Percentiles rank a stretch among this genome's conserved stretches.
Conservation (phyloP, 2,113 vertebrate genomes). For the Phoxinus phoxinus region DNA sequence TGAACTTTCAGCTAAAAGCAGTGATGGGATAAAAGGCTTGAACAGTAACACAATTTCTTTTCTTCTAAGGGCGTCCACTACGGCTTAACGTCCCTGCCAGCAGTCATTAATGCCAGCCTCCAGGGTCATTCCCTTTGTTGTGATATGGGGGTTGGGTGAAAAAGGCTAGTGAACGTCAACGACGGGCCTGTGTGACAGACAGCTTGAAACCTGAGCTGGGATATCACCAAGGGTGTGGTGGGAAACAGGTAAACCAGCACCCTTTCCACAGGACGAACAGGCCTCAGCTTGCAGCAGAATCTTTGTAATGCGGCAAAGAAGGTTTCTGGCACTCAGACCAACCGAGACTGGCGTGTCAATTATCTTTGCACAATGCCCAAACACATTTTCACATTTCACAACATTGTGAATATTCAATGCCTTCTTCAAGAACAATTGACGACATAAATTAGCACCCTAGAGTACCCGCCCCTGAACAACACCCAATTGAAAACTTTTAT, state of each 20-base stretch:
- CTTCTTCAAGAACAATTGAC: not conserved
- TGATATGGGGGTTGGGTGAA: conserved; percentile 49
- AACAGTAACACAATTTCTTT: conserved; percentile 52
- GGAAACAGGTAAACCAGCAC: conserved; percentile 56
- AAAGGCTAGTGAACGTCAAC: conserved; percentile 48
- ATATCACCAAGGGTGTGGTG: conserved; percentile 61
- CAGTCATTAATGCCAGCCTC: conserved; percentile 56
- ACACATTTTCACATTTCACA: not conserved
- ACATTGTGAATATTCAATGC: not conserved
- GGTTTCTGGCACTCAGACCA: conserved; percentile 41
- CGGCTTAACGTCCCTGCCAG: conserved; percentile 55
- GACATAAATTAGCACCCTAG: not conserved
- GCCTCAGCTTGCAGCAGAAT: conserved; percentile 58
- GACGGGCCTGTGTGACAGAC: conserved; percentile 52
- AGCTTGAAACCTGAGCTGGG: conserved; percentile 58
- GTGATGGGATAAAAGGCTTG: conserved; percentile 18
- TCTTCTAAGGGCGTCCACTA: conserved; percentile 46
- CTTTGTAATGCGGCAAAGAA: conserved; percentile 52
- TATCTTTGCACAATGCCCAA: conserved; percentile 9
- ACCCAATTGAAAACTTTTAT: not conserved
- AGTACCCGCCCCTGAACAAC: not conserved
- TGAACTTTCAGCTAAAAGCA: conserved; percentile 36
- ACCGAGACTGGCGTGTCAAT: conserved; percentile 21
- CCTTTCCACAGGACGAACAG: conserved; percentile 44
- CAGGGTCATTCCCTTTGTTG: conserved; percentile 59